phyloP scores from a whole-genome alignment of 1,140 invertebrate species.

The Drosophila tropicalis region DNA sequence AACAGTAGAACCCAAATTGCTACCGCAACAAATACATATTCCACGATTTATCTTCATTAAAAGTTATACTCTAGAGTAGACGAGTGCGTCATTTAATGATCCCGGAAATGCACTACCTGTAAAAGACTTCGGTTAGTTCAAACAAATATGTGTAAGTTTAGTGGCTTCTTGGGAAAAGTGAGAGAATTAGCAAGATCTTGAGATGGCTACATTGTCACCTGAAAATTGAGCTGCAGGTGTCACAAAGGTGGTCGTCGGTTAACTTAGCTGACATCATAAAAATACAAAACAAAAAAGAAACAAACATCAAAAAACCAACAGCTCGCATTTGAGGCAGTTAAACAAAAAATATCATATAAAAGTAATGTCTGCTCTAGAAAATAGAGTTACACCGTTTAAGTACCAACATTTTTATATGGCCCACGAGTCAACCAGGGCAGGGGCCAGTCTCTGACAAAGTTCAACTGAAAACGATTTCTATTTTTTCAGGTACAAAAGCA shows the following conservation, averaged over 20 bases:
- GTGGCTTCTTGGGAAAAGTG: constrained; percentile 20
- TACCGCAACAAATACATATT: constrained; percentile 39
- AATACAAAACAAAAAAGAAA: constrained; percentile 33
- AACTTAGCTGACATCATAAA: constrained; percentile 56
- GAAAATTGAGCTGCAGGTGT: constrained; percentile 58
- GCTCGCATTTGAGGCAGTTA: constrained; percentile 34
- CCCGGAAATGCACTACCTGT: constrained; percentile 66
- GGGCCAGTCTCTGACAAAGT: constrained; percentile 41
- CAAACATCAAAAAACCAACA: constrained; percentile 27
- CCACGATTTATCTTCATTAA: constrained; percentile 72
- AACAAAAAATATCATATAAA: constrained; percentile 39
- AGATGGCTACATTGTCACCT: constrained; percentile 6
- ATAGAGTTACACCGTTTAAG: constrained; percentile 48
- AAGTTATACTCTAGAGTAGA: constrained; percentile 16
- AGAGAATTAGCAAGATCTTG: constrained; percentile 43
- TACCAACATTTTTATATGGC: constrained; percentile 53
- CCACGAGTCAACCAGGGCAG: constrained; percentile 59
- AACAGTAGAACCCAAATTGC: constrained; percentile 47
- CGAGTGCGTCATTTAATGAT: constrained; percentile 26
- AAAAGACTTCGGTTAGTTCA: constrained; percentile 41
- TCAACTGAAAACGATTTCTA: constrained; percentile 46
- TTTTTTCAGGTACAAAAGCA: constrained; percentile 27
- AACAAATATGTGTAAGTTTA: constrained; percentile 17
- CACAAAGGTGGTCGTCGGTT: constrained; percentile 56
- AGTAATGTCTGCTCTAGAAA: constrained; percentile 43